A percentile compares a stretch with the other conserved stretches of the same genome.
Evolutionary conservation across 2,888 invertebrate species (phyloP).

Genomic region (Ennomos erosarius): DNA sequence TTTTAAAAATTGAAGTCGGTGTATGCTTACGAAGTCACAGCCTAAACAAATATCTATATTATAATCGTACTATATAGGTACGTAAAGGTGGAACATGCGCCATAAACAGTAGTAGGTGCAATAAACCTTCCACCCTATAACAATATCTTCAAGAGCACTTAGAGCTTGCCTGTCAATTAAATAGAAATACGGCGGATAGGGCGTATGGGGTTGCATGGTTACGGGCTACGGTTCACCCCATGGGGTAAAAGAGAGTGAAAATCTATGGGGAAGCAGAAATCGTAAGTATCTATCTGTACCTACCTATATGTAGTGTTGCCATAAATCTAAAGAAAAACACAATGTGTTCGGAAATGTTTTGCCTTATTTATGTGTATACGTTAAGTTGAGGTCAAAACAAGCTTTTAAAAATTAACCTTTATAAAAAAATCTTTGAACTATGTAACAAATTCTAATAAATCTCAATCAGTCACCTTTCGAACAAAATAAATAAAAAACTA

Average conservation of each 20-base stretch:
- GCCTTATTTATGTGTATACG: too few species aligned
- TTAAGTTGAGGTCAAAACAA: too few species aligned
- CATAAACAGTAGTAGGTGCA: constrained; percentile 13
- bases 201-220: constrained; percentile 22
- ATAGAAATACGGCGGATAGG: constrained; percentile 32
- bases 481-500: too few species aligned
- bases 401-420: too few species aligned
- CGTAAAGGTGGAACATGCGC: background rate
- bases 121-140: constrained; percentile 24
- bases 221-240: constrained; percentile 8
- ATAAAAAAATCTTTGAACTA: too few species aligned
- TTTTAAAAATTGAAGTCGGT: too few species aligned
- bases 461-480: too few species aligned
- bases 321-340: too few species aligned
- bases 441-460: too few species aligned
- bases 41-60: background rate
- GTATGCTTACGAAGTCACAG: too few species aligned
- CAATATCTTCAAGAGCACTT: constrained; percentile 31
- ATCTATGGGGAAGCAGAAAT: background rate
- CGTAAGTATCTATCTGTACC: background rate
- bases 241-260: constrained; percentile 4
- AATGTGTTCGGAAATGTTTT: too few species aligned
- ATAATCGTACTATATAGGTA: background rate
- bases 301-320: too few species aligned
- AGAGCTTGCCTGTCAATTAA: constrained; percentile 38